phyloP scores from a whole-genome alignment of 2,797 vertebrate species.

The Decapterus maruadsi region DNA sequence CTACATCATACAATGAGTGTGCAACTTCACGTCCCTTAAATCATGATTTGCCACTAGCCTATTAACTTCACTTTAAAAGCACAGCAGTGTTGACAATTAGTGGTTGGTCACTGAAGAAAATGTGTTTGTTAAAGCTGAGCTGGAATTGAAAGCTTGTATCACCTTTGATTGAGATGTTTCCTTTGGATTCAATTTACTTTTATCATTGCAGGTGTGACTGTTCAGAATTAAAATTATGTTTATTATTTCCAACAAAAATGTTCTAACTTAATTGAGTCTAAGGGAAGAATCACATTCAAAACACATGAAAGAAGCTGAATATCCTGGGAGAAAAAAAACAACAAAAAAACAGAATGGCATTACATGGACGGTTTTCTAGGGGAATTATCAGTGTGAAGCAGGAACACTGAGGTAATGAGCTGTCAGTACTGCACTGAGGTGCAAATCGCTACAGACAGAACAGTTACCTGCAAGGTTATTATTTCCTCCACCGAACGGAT shows the following conservation, averaged over 20 bases:
- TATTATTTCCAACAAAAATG: background rate
- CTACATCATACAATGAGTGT: too few species aligned
- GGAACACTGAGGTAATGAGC: conserved; percentile 57
- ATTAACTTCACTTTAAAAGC: too few species aligned
- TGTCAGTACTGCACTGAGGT: conserved; percentile 44
- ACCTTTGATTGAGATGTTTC: background rate
- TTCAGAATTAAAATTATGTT: background rate
- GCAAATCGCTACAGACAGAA: conserved; percentile 44
- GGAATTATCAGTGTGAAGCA: conserved; percentile 57
- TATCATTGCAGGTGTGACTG: background rate
- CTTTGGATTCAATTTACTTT: background rate
- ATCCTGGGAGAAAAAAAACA: conserved; percentile 4
- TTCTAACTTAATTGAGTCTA: conserved; percentile 1
- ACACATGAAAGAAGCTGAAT: background rate
- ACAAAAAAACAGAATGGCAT: background rate
- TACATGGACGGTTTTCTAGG: conserved; percentile 29
- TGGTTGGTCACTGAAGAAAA: background rate
- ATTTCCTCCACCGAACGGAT: conserved; percentile 44
- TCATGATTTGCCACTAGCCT: too few species aligned
- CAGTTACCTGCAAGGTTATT: conserved; percentile 58
- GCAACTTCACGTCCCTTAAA: too few species aligned
- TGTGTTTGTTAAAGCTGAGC: background rate
- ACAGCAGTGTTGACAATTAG: background rate
- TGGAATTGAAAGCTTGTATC: conserved; percentile 15
- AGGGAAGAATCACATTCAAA: background rate